Conservation (phyloP, 2,888 invertebrate genomes). For the Pristionchus exspectatus region DNA sequence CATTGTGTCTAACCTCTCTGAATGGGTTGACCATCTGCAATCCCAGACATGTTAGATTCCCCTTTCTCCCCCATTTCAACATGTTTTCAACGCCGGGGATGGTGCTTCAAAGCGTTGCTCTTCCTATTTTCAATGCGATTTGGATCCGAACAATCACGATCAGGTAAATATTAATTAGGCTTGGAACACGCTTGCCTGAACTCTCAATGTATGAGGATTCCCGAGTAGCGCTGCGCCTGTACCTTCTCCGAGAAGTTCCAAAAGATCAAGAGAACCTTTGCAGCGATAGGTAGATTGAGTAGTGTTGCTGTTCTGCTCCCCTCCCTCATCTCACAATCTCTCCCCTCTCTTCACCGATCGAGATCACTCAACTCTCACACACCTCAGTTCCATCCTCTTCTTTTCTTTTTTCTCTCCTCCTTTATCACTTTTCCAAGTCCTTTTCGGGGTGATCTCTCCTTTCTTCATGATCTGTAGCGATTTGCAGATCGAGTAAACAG, state of each 20-base stretch:
- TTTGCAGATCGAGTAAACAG: too few species aligned
- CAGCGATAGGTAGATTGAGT: background rate
- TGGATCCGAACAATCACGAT: background rate
- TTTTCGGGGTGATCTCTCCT: background rate
- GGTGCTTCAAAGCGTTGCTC: background rate
- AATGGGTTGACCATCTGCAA: too few species aligned
- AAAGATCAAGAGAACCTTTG: background rate
- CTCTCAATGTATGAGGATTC: too few species aligned
- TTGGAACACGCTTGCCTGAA: background rate
- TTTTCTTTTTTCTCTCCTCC: background rate
- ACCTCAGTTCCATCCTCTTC: background rate
- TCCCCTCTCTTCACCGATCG: background rate
- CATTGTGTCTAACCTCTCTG: too few species aligned
- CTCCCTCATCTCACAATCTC: background rate
- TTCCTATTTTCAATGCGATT: background rate
- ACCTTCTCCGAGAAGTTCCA: too few species aligned
- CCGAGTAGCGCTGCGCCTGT: too few species aligned
- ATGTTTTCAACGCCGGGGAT: background rate
- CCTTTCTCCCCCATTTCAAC: background rate
- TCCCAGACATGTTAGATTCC: too few species aligned
- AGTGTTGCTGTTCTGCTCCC: background rate
- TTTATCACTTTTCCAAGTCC: background rate
- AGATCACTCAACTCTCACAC: conserved; percentile 4
- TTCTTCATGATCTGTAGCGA: too few species aligned
- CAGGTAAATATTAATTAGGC: too few species aligned